Evolutionary conservation across 2,797 vertebrate genomes (phyloP), one percentile per base, ranked within the genome.

Genomic region (Tangara arthus): DNA sequence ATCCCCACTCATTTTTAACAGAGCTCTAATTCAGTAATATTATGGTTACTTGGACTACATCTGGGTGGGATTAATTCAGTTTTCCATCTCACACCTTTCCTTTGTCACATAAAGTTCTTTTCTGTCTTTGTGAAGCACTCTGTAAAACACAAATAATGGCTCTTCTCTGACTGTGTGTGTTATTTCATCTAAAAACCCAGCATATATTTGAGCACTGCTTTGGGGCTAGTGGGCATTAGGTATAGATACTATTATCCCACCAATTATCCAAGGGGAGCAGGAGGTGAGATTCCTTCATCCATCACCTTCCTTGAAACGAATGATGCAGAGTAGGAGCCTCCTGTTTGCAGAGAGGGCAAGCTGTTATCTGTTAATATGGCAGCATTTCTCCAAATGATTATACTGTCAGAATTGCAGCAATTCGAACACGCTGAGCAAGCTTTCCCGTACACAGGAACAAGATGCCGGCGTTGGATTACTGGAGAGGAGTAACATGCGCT

Each of bases 361-460:
- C 82, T 96, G 89, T 92, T 96, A 89, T 69, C 69, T 95, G 53
- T 89, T 91, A 86, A 87, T 70, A 52, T 37, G 57, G 30, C 80
- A 80, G 89, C 81, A 32, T 95, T 94, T 95, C 5, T 7, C 66
- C 78, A 87, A 89, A 92, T 95, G 80, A 79, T 96, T 87, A 91
- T 85, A 23, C 85, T 96, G 94, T 96, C 89, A 93, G 73, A 89
- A 89, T 75, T 81, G 69, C 66, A 91, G 80, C 82, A 89, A 88
- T 76, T 56, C 73, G 88, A 93, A 68, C 77, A 42, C 16, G 81
- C 65, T 61, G 37, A 88, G 72, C 87, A 93, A 86, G 84, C 81
- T 87, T 92, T 93, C 87, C 32, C 66, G n/a, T 68, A 80, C 95
- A 47, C 72, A 75, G 75, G 87, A 92, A 79, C 80, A 93, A 93